A percentile compares a stretch with the other conserved stretches of the same genome.
Conservation (phyloP, 1,140 invertebrate genomes). For the Spodoptera litura region DNA sequence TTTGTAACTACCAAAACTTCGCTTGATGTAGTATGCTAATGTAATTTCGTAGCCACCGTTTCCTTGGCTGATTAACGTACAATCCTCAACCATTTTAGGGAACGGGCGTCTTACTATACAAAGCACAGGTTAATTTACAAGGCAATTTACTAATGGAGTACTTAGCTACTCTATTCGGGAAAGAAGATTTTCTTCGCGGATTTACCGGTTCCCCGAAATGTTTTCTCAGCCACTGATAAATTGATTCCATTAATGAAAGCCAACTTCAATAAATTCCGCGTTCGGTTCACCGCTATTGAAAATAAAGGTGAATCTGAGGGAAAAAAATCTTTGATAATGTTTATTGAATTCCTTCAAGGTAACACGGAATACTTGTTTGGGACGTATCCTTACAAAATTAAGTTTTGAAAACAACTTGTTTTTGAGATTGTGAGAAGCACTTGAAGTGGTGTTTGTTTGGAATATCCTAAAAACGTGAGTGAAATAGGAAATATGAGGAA, state of each 20-base stretch:
- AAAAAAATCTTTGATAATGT: constrained; percentile 14
- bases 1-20: not conserved
- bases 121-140: constrained; percentile 46
- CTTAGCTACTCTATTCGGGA: constrained; percentile 32
- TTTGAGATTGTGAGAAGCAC: not conserved
- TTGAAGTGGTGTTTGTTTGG: not conserved
- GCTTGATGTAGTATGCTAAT: not conserved
- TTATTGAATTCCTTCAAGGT: constrained; percentile 22
- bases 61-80: not conserved
- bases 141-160: constrained; percentile 51
- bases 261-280: constrained; percentile 46
- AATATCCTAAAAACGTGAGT: not conserved
- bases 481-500: not conserved
- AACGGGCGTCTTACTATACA: constrained; percentile 8
- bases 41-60: not conserved
- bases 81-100: constrained; percentile 13
- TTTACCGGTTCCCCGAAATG: constrained; percentile 39
- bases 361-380: not conserved
- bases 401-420: constrained; percentile 10
- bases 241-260: constrained; percentile 48
- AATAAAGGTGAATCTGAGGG: constrained; percentile 10
- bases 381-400: constrained; percentile 23
- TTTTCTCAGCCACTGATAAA: constrained; percentile 48
- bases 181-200: constrained; percentile 30
- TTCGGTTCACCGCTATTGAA: constrained; percentile 41